Evolutionary conservation across 1,140 invertebrate genomes (phyloP).

Genomic region (Zaprionus ghesquierei): DNA sequence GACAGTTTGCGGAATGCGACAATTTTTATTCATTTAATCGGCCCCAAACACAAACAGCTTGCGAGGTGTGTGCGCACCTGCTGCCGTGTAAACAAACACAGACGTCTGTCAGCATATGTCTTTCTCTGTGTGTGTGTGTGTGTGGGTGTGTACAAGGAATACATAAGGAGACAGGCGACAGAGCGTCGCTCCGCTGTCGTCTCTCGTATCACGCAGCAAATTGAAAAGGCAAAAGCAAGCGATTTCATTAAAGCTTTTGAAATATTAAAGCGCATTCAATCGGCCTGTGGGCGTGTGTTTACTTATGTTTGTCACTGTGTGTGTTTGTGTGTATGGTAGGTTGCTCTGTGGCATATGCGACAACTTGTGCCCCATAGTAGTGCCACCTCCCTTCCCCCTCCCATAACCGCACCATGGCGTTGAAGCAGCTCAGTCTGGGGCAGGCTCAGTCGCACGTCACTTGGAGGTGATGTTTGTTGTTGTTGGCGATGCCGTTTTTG

Average conservation of each 20-base stretch:
- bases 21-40: slow-evolving; percentile 52
- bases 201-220: slow-evolving; percentile 44
- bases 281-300: slow-evolving; percentile 30
- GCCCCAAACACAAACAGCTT: slow-evolving; percentile 12
- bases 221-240: slow-evolving; percentile 69
- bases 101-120: neutral
- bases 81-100: neutral
- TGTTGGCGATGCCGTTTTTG: no score
- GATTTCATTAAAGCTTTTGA: slow-evolving; percentile 75
- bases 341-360: slow-evolving; percentile 16
- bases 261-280: slow-evolving; percentile 72
- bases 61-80: slow-evolving; percentile 13
- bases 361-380: slow-evolving; percentile 2
- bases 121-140: neutral
- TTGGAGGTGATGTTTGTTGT: slow-evolving; percentile 43
- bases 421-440: no score
- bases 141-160: neutral
- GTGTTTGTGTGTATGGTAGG: slow-evolving; percentile 1
- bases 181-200: neutral
- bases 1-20: slow-evolving; percentile 43
- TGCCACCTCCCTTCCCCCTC: neutral
- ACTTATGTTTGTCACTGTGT: slow-evolving; percentile 1
- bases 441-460: slow-evolving; percentile 10
- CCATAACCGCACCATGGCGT: no score
- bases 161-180: neutral